Evolutionary conservation across 92 coral and sea anemone species (phyloP), one percentile per base, ranked within the genome.

Genomic region (Porites divaricata): DNA sequence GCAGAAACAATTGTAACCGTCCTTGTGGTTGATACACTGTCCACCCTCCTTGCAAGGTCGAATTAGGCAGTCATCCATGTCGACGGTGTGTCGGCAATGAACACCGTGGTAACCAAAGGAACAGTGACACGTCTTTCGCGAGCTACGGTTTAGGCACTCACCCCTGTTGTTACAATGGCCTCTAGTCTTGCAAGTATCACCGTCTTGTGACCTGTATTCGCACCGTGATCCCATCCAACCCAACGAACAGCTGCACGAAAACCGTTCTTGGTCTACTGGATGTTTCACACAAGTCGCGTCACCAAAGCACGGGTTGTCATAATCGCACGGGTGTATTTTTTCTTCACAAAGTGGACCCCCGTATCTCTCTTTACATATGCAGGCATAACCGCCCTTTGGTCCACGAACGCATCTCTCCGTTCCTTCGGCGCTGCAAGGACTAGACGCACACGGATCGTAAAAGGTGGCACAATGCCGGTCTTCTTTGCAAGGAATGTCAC

Each of bases 171-270:
- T 50, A 13, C 81, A 77, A 13, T 63, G 71, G 1, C 9, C 25
- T n/a, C 19, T 15, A 2, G 4, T 20, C 1, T 35, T 22, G 15
- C 81, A 77, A 5, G 81, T 77, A 58, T 77, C 81, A 19, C 71
- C 81, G 57, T n/a, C 10, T 7, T 9, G 57, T 15, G 81, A 62
- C 4, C 81, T 41, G 69, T 62, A 77, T 19, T 63, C 71, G 58
- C 81, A 77, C 6, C 53, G 54, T 7, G 17, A 63, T 11, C 81
- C 81, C 81, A 77, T 62, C 81, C 81, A 77, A 16, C 81, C 81
- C 26, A 62, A 5, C 0, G 2, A 1, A 35, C 81, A 77, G 6
- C 17, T 1, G n/a, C 81, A 77, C 28, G 81, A 62, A 19, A 17
- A 77, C 26, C 71, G 56, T 9, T 77, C 20, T 35, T 9, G 19